Percentiles rank a stretch among this genome's conserved stretches.
These are phyloP conservation scores for Nomada lathburiana DNA, from an alignment of 2,888 invertebrate species.

Conservation along the genomic window DNA sequence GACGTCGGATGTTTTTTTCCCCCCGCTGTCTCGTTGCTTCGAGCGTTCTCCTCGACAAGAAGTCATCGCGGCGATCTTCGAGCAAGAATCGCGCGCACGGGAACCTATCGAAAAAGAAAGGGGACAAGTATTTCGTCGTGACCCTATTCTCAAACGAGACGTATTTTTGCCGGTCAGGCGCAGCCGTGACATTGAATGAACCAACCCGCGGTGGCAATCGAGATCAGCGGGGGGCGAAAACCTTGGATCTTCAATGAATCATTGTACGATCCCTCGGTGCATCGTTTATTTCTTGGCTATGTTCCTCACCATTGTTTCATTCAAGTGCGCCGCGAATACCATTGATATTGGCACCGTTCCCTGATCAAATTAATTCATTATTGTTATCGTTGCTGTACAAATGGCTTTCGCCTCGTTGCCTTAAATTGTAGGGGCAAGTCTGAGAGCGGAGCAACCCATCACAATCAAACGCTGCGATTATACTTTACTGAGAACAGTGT, in stretches of 20 bases:
- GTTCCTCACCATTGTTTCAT: neutral
- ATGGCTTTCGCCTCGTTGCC: too few relatives aligned
- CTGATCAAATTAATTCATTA: too few relatives aligned
- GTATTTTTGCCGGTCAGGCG: conserved; percentile 24
- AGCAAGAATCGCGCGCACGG: neutral
- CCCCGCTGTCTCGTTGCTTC: too few relatives aligned
- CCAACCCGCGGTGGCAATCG: neutral
- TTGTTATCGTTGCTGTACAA: too few relatives aligned
- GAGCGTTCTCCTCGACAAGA: neutral
- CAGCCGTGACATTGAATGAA: conserved; percentile 11
- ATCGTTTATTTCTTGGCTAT: conserved; percentile 8
- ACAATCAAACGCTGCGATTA: too few relatives aligned
- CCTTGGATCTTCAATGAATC: neutral
- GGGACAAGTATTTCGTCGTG: conserved; percentile 24
- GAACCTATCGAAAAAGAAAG: conserved; percentile 36
- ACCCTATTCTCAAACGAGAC: conserved; percentile 49
- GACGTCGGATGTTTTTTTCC: too few relatives aligned
- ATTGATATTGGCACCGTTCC: too few relatives aligned
- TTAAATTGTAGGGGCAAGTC: too few relatives aligned
- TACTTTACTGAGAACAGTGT: too few relatives aligned
- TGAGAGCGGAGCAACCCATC: too few relatives aligned
- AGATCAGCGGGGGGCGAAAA: neutral
- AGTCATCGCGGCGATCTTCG: neutral
- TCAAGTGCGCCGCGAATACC: neutral
- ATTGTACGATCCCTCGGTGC: neutral